Conservation (phyloP, 2,113 vertebrate genomes). For the Leiothrix lutea region DNA sequence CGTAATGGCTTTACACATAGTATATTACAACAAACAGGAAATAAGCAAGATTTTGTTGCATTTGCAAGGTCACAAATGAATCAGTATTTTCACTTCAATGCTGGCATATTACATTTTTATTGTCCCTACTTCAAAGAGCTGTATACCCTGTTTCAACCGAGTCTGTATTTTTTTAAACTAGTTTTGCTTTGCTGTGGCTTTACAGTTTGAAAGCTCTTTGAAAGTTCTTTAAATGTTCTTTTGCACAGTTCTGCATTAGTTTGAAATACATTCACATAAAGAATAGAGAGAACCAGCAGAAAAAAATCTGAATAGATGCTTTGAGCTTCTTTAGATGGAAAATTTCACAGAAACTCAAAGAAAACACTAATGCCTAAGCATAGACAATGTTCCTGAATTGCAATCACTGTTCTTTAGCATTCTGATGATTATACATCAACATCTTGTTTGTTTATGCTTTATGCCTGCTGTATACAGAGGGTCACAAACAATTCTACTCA, state of each 20-base stretch:
- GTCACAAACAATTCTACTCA: neutral
- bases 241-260: neutral
- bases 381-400: neutral
- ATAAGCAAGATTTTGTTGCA: neutral
- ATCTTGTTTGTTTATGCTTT: neutral
- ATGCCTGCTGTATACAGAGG: neutral
- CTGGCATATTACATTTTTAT: neutral
- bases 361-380: neutral
- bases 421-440: neutral
- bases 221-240: neutral
- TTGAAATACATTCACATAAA: conserved; percentile 15
- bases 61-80: neutral
- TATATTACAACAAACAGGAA: neutral
- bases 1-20: neutral
- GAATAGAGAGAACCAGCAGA: neutral
- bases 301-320: neutral
- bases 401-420: neutral
- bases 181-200: neutral
- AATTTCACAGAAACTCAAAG: neutral
- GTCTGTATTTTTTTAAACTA: neutral
- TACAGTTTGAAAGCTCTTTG: neutral
- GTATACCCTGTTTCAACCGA: neutral
- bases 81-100: neutral
- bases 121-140: neutral
- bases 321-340: neutral